Conservation (phyloP, 1,140 invertebrate species). For the Cyrtorhinus lividipennis region DNA sequence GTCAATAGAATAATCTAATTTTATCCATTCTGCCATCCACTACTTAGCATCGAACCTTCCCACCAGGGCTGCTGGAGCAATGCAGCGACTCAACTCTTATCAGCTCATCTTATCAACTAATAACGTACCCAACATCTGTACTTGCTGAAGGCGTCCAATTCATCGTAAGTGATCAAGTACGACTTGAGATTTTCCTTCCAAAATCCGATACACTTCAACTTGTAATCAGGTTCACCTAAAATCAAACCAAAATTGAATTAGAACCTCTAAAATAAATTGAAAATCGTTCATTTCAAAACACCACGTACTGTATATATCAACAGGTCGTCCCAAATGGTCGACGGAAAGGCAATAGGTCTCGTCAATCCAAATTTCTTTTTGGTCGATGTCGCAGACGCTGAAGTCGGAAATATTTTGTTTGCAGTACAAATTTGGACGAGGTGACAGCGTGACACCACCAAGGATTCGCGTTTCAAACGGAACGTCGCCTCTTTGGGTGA, state of each 20-base stretch:
- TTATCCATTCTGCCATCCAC: too few species aligned
- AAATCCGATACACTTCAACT: slow-evolving; percentile 92
- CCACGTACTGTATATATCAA: slow-evolving; percentile 78
- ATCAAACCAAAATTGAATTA: slow-evolving; percentile 18
- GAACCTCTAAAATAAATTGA: slow-evolving; percentile 1
- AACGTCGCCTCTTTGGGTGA: slow-evolving; percentile 75
- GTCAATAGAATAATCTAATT: too few species aligned
- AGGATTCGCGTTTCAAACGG: slow-evolving; percentile 82
- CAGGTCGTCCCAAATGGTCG: slow-evolving; percentile 79
- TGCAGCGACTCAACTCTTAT: too few species aligned
- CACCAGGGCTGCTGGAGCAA: too few species aligned
- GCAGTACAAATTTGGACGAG: slow-evolving; percentile 82
- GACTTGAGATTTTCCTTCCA: slow-evolving; percentile 98
- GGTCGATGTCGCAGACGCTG: slow-evolving; percentile 82
- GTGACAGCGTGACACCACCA: slow-evolving; percentile 84
- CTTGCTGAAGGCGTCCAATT: slow-evolving; percentile 85
- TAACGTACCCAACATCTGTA: slow-evolving; percentile 95
- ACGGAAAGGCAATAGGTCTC: slow-evolving; percentile 93
- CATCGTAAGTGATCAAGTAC: slow-evolving; percentile 92
- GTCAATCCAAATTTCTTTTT: slow-evolving; percentile 84
- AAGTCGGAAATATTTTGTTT: slow-evolving; percentile 90
- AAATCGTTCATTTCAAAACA: neutral
- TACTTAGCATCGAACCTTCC: too few species aligned
- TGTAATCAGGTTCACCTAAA: slow-evolving; percentile 83
- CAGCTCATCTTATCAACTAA: too few species aligned